Conservation (phyloP, 2,888 invertebrate genomes). For the Horisme vitalbata region DNA sequence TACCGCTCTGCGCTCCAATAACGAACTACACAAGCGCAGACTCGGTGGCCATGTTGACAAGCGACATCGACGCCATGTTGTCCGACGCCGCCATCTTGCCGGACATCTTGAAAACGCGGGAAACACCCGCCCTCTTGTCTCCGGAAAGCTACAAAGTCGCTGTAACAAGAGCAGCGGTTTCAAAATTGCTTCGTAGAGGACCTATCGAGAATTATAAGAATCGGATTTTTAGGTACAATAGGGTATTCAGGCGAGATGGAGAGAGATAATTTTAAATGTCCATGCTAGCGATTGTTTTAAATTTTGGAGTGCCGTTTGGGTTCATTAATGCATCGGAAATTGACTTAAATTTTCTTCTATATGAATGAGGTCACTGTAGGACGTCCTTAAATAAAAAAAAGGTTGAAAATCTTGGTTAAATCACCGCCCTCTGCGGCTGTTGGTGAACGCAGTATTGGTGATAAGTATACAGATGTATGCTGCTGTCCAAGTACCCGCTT, state of each 20-base stretch:
- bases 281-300: not conserved
- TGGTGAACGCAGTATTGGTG: no score
- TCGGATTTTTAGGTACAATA: conserved; percentile 68
- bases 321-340: not conserved
- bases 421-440: no score
- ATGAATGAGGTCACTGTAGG: no score
- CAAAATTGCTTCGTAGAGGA: conserved; percentile 57
- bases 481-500: no score
- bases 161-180: conserved; percentile 66
- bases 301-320: conserved; percentile 1
- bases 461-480: no score
- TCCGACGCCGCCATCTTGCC: conserved; percentile 59
- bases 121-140: conserved; percentile 71
- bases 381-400: no score
- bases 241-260: conserved; percentile 64
- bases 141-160: conserved; percentile 72
- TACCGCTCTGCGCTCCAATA: conserved; percentile 87
- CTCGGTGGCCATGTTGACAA: conserved; percentile 66
- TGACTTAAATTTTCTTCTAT: no score
- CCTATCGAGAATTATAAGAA: conserved; percentile 71
- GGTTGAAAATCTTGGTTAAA: no score
- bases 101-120: conserved; percentile 67
- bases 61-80: conserved; percentile 75
- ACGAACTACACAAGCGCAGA: conserved; percentile 69
- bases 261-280: conserved; percentile 64